These are phyloP conservation scores for Nyctalus aviator DNA, from an alignment of 2,797 vertebrate species.

Conservation along the genomic window DNA sequence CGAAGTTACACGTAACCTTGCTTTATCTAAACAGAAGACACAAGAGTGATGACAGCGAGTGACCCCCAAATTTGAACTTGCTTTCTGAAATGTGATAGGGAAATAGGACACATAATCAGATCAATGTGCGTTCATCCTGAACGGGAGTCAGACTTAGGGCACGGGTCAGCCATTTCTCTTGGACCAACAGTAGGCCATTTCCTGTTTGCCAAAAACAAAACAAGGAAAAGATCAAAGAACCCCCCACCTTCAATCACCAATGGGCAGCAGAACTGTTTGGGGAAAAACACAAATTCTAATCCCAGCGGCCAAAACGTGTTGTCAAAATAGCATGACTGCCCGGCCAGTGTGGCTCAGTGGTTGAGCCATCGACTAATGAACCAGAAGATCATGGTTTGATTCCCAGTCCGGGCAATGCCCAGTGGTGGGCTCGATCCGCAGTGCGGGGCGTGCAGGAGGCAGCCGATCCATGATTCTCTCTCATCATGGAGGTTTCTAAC, in stretches of 20 bases:
- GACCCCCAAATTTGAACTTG: background rate
- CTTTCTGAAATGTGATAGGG: background rate
- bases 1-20: background rate
- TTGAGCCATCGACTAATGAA: too few species aligned
- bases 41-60: background rate
- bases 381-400: too few species aligned
- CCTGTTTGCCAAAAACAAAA: conserved; percentile 25
- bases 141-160: background rate
- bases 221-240: background rate
- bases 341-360: rapidly evolving
- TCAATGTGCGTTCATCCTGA: background rate
- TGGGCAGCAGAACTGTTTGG: conserved; percentile 2
- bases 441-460: too few species aligned
- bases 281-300: conserved; percentile 55
- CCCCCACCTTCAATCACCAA: background rate
- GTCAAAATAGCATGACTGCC: background rate
- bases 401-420: too few species aligned
- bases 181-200: background rate
- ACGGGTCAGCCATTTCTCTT: background rate
- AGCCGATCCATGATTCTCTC: too few species aligned
- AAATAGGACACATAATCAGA: background rate
- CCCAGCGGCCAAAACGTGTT: background rate
- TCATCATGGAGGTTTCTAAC: too few species aligned
- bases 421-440: too few species aligned
- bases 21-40: background rate